Percentiles rank a stretch among this genome's conserved stretches.
Evolutionary conservation across 2,797 vertebrate genomes (phyloP).

Genomic region (Coilia nasus): DNA sequence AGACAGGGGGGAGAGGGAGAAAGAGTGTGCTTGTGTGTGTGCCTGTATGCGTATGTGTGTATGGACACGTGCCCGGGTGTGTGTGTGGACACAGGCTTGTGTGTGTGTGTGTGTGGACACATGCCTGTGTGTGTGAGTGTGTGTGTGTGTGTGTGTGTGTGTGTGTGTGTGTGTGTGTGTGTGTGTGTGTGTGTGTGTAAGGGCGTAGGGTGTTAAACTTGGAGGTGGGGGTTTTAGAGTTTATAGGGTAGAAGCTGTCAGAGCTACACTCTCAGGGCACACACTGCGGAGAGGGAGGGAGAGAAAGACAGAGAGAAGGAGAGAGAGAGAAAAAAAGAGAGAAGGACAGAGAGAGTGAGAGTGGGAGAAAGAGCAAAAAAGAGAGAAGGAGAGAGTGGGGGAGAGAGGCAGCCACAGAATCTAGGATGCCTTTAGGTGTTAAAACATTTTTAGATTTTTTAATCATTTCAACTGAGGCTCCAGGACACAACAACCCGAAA

Average conservation of each 20-base stretch:
- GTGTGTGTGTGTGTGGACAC: not conserved
- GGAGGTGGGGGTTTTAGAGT: slow-evolving; percentile 57
- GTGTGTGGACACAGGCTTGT: not conserved
- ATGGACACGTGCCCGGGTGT: too few relatives aligned
- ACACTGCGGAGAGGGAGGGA: slow-evolving; percentile 66
- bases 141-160: not conserved
- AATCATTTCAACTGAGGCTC: slow-evolving; percentile 80
- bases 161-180: not conserved
- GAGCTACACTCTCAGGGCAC: slow-evolving; percentile 75
- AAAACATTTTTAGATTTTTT: slow-evolving; percentile 85
- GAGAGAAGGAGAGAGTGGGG: not conserved
- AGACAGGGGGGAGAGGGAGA: too few relatives aligned
- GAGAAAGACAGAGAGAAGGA: slow-evolving; percentile 48
- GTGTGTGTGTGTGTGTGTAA: not conserved
- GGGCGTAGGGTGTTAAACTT: slow-evolving; percentile 47
- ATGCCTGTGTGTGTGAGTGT: not conserved
- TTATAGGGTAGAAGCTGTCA: slow-evolving; percentile 71
- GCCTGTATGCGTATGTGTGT: too few relatives aligned
- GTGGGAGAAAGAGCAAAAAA: slow-evolving; percentile 44
- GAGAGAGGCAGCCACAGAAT: slow-evolving; percentile 67
- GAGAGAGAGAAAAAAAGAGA: not conserved
- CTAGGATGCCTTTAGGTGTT: slow-evolving; percentile 81
- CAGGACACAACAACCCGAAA: slow-evolving; percentile 74
- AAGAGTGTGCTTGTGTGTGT: too few relatives aligned
- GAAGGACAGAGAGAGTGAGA: slow-evolving; percentile 61